Evolutionary conservation across 2,113 vertebrate species (phyloP).

Genomic region (Thryonomys swinderianus): DNA sequence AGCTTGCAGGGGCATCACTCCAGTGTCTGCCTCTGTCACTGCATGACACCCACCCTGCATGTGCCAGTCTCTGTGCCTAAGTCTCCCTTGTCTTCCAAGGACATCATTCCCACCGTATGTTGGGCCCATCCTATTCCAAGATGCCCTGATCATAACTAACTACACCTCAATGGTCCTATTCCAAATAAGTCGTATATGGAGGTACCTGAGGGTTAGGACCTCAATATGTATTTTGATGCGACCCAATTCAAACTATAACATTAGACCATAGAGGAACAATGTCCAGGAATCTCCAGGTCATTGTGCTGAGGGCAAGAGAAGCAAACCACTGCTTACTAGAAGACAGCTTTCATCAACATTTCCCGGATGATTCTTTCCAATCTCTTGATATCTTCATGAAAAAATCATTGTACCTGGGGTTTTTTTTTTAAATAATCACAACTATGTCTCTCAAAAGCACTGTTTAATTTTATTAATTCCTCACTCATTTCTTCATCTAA

Average conservation of each 20-base stretch:
- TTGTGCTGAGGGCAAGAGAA: neutral
- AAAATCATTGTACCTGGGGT: neutral
- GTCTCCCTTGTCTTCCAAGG: neutral
- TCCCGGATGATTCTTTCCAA: constrained; percentile 2
- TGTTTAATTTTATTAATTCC: neutral
- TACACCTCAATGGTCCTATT: neutral
- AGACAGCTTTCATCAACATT: neutral
- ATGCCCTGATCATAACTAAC: neutral
- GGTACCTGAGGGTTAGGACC: neutral
- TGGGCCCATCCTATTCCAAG: neutral
- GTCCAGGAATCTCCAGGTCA: neutral
- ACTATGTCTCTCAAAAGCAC: neutral
- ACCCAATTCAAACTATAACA: neutral
- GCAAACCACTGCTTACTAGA: neutral
- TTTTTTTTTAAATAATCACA: neutral
- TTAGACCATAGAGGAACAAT: neutral
- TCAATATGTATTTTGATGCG: neutral
- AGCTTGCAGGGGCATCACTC: neutral
- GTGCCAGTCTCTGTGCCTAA: neutral
- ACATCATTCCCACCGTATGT: neutral
- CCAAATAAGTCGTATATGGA: neutral
- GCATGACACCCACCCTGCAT: rapidly evolving
- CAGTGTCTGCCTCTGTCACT: neutral
- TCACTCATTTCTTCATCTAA: neutral
- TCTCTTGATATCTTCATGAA: neutral